phyloP scores from a whole-genome alignment of 2,888 invertebrate species.

The Rapana venosa region DNA sequence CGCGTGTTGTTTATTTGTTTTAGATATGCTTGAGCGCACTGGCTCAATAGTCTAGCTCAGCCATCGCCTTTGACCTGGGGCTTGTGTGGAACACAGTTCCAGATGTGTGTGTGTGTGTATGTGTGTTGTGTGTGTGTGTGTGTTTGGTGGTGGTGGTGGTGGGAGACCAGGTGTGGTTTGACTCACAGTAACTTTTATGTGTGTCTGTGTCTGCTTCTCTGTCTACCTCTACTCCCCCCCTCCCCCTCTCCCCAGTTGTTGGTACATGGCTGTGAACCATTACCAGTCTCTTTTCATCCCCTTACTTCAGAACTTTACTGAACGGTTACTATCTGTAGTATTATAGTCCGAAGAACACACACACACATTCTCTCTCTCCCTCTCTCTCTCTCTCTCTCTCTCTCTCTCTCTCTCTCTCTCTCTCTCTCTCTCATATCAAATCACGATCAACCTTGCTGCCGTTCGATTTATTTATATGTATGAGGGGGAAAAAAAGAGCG shows the following conservation, averaged over 20 bases:
- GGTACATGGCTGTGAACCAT: too few species aligned
- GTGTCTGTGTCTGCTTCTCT: background rate
- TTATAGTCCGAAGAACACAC: background rate
- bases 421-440: background rate
- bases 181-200: too few species aligned
- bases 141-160: background rate
- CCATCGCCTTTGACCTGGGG: conserved; percentile 25
- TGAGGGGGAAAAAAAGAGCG: too few species aligned
- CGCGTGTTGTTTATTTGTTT: conserved; percentile 31
- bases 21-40: conserved; percentile 24
- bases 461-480: too few species aligned
- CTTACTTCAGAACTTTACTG: too few species aligned
- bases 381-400: background rate
- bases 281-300: too few species aligned
- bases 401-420: background rate
- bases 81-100: conserved; percentile 4
- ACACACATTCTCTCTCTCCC: background rate
- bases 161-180: background rate
- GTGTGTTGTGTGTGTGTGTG: too few species aligned
- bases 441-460: too few species aligned
- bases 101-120: background rate
- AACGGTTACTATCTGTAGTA: too few species aligned
- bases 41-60: conserved; percentile 29
- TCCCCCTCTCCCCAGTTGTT: too few species aligned
- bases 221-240: background rate